A percentile compares a stretch with the other conserved stretches of the same genome.
phyloP scores from a whole-genome alignment of 2,797 vertebrate species.

The Karalla daura region DNA sequence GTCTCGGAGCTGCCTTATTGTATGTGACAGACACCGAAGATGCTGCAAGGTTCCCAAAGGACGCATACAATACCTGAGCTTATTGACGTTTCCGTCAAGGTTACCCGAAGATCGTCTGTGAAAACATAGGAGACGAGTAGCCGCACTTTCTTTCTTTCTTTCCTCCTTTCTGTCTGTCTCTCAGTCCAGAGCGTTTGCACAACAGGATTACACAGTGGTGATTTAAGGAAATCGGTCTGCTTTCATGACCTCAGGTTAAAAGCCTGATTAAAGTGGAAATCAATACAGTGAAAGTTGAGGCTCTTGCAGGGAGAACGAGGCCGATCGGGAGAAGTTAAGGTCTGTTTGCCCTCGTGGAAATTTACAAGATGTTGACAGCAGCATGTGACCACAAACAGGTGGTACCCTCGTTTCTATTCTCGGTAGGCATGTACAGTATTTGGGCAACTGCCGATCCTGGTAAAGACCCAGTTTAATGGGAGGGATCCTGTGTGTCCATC shows the following conservation, averaged over 20 bases:
- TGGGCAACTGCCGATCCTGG: conserved; percentile 24
- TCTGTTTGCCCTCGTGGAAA: conserved; percentile 12
- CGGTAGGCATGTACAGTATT: conserved; percentile 52
- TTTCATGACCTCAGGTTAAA: neutral
- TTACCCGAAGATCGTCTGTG: conserved; percentile 27
- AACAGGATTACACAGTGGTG: neutral
- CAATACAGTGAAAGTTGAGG: neutral
- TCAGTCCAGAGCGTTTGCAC: neutral
- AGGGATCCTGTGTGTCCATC: neutral
- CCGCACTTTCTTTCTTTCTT: too few relatives aligned
- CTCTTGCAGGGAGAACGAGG: neutral
- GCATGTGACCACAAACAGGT: conserved; percentile 68
- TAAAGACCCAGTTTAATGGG: conserved; percentile 13
- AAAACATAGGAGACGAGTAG: neutral
- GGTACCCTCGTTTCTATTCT: conserved; percentile 71
- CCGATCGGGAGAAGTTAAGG: neutral
- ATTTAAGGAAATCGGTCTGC: neutral
- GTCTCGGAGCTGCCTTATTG: conserved; percentile 2
- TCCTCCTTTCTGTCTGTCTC: too few relatives aligned
- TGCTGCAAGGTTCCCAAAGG: conserved; percentile 26
- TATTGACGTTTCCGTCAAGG: conserved; percentile 38
- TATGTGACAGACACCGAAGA: conserved; percentile 11
- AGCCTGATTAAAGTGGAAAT: neutral
- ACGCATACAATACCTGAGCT: conserved; percentile 6
- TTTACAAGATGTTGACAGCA: conserved; percentile 37